Conservation (phyloP, 2,113 vertebrate genomes). For the Lagenorhynchus albirostris region DNA sequence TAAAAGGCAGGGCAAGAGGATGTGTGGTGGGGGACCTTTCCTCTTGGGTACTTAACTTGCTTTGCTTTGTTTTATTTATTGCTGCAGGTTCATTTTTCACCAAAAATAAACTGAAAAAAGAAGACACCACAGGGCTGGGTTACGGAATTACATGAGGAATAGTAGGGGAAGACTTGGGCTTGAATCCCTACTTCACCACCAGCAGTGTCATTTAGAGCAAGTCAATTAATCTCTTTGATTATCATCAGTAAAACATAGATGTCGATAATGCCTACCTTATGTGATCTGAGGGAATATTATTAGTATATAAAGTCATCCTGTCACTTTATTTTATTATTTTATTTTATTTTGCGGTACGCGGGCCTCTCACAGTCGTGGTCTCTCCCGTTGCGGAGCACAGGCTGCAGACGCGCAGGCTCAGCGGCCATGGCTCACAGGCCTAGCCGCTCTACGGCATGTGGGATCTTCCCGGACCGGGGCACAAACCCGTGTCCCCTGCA, state of each 20-base stretch:
- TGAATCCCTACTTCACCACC: background rate
- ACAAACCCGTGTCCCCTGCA: too few relatives aligned
- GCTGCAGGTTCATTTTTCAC: background rate
- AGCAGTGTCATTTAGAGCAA: background rate
- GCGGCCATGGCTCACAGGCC: too few relatives aligned
- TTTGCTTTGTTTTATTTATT: background rate
- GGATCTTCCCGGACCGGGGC: too few relatives aligned
- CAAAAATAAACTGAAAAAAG: background rate
- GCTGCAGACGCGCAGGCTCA: accelerated
- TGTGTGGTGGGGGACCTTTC: background rate
- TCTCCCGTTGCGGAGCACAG: too few relatives aligned
- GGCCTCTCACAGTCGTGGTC: too few relatives aligned
- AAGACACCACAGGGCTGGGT: background rate
- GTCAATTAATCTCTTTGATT: background rate
- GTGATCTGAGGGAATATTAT: background rate
- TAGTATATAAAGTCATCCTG: background rate
- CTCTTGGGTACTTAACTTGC: background rate
- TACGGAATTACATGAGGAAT: background rate
- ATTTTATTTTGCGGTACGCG: too few relatives aligned
- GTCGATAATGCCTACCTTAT: background rate
- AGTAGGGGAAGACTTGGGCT: background rate
- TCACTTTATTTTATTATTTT: background rate
- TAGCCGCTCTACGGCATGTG: too few relatives aligned
- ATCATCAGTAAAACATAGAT: background rate
- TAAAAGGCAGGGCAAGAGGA: background rate